phyloP scores from a whole-genome alignment of 2,888 invertebrate genomes.

The Tholera decimalis region DNA sequence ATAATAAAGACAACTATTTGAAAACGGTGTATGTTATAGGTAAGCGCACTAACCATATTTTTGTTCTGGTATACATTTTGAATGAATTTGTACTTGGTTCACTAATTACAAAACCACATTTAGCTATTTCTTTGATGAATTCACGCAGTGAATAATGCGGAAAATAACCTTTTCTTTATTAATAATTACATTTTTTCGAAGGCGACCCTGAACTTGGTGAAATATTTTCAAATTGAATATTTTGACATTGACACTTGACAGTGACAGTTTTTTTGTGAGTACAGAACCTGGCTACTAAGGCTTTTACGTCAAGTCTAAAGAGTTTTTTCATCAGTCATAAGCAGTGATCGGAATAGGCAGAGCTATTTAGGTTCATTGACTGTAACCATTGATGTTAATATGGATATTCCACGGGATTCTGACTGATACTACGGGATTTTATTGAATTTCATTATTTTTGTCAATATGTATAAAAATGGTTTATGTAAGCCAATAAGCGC shows the following conservation, averaged over 20 bases:
- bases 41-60: conserved; percentile 77
- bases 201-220: conserved; percentile 54
- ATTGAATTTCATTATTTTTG: too few relatives aligned
- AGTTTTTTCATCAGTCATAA: too few relatives aligned
- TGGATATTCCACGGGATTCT: too few relatives aligned
- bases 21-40: neutral
- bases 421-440: too few relatives aligned
- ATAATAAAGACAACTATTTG: neutral
- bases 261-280: conserved; percentile 26
- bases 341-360: too few relatives aligned
- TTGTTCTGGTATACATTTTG: conserved; percentile 86
- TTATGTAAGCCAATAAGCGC: too few relatives aligned
- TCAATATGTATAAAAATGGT: too few relatives aligned
- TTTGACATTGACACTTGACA: conserved; percentile 41
- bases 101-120: conserved; percentile 36
- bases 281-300: too few relatives aligned
- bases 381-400: too few relatives aligned
- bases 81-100: conserved; percentile 24
- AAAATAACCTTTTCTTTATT: conserved; percentile 31
- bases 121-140: conserved; percentile 34
- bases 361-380: too few relatives aligned
- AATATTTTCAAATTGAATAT: conserved; percentile 25
- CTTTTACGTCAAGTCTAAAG: too few relatives aligned
- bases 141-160: conserved; percentile 64
- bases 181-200: conserved; percentile 55